phyloP scores from a whole-genome alignment of 1,140 invertebrate genomes.

The Bombus impatiens region DNA sequence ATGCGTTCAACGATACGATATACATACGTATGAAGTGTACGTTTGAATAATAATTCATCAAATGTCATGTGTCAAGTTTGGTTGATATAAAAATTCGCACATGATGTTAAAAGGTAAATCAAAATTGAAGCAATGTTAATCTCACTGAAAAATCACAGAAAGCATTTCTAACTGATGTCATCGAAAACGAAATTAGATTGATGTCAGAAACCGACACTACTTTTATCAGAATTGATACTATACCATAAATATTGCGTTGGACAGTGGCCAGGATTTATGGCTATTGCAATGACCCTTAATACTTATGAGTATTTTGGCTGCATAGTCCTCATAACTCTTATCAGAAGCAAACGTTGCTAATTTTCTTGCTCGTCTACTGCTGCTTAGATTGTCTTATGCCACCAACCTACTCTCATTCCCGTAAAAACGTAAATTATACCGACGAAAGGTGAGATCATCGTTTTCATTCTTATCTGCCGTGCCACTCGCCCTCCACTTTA shows the following conservation, averaged over 20 bases:
- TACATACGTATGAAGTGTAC: too few species aligned
- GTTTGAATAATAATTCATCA: too few species aligned
- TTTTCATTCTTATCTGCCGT: constrained; percentile 61
- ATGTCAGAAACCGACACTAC: background rate
- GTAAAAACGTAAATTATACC: constrained; percentile 69
- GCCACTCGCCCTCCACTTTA: background rate
- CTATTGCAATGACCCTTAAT: constrained; percentile 80
- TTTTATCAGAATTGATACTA: constrained; percentile 73
- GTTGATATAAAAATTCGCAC: too few species aligned
- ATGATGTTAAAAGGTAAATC: background rate
- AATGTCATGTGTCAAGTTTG: too few species aligned
- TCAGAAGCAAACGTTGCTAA: constrained; percentile 72
- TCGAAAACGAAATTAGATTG: background rate
- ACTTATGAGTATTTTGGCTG: constrained; percentile 77
- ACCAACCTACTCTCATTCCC: constrained; percentile 41
- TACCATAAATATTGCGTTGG: constrained; percentile 77
- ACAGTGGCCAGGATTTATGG: constrained; percentile 75
- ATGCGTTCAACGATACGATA: too few species aligned
- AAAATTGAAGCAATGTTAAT: background rate
- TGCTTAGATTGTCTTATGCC: constrained; percentile 58
- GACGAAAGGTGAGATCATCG: constrained; percentile 54
- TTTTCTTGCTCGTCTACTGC: constrained; percentile 65
- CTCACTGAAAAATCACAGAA: background rate
- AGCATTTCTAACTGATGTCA: too few species aligned
- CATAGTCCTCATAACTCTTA: constrained; percentile 75